phyloP scores from a whole-genome alignment of 1,140 invertebrate species.

The Brachionus rubens region DNA sequence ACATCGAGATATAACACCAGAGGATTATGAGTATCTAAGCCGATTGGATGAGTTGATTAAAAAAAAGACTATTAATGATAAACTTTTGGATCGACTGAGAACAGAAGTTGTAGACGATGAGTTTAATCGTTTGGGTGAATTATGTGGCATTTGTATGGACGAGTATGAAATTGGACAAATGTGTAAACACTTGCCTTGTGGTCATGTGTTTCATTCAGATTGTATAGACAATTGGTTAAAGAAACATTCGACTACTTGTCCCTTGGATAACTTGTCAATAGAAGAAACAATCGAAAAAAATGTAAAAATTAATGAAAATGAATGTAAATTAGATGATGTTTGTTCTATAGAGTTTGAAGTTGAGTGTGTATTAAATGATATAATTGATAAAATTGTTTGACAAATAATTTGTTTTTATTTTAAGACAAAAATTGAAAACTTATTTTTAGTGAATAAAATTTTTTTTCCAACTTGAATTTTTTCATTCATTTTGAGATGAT shows the following conservation, averaged over 20 bases:
- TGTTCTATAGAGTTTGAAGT: no score
- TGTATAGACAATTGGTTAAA: slow-evolving; percentile 32
- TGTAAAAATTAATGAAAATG: no score
- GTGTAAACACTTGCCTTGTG: slow-evolving; percentile 18
- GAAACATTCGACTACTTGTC: slow-evolving; percentile 13
- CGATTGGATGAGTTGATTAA: slow-evolving; percentile 19
- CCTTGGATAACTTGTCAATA: slow-evolving; percentile 31
- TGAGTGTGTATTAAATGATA: no score
- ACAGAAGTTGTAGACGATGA: not conserved
- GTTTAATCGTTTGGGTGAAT: not conserved
- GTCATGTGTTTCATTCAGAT: slow-evolving; percentile 42
- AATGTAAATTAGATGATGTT: no score
- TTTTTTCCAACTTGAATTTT: no score
- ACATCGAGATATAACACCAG: slow-evolving; percentile 44
- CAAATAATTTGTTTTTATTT: no score
- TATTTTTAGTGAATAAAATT: no score
- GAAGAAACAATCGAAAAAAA: not conserved
- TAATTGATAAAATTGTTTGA: no score
- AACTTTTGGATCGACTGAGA: not conserved
- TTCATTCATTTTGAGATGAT: no score
- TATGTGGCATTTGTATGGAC: slow-evolving; percentile 31
- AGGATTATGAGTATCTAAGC: slow-evolving; percentile 34
- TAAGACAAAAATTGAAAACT: no score
- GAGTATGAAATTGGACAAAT: not conserved
- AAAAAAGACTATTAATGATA: slow-evolving; percentile 1